Evolutionary conservation across 1,140 invertebrate species (phyloP), one percentile per base, ranked within the genome.

Genomic region (Rhagoletis pomonella): DNA sequence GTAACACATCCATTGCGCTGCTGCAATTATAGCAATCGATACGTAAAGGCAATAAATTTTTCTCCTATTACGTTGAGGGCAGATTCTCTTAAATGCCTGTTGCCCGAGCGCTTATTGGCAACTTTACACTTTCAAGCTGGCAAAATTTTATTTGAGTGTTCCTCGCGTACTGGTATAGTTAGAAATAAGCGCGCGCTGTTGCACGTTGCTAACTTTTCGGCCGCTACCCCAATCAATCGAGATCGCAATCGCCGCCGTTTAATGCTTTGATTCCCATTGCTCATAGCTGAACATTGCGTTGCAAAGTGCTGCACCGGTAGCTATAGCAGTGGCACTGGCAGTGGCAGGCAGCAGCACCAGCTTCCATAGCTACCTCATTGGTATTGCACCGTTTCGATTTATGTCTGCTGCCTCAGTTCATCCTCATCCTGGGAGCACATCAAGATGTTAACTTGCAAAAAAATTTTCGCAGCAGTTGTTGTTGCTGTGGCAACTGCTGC

Each of bases 1-100:
- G 73, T 55, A 85, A 59, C 29, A 85, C 55, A 85, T 85, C 59
- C 55, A 14, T 60, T 85, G 59, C 84, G 59, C 55, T 85, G 84
- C 84, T 85, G 84, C 84, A 62, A 85, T 85, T 62, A 85, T 85
- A 62, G 84, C 59, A 62, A 85, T 85, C 84, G 84, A 59, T 85
- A 81, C 73, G 47, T 55, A 55, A 62, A 85, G 84, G 84, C 84
- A 85, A 85, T 85, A 62, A 85, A 85, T 59, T 85, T 85, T 85
- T 42, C 73, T 81, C 73, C 14, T 81, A 81, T 81, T 81, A 81
- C 73, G 47, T 81, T 42, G 44, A 19, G 42, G 42, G 69, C 69
- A 73, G 69, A 42, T 62, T 62, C 14, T 85, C 50, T 62, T 85
- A 58, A 60, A 85, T 60, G 44, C 42, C 12, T 62, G 59, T 62